A percentile compares a stretch with the other conserved stretches of the same genome.
These are phyloP conservation scores for Ictalurus punctatus DNA, from an alignment of 2,113 vertebrate species.

Conservation along the genomic window DNA sequence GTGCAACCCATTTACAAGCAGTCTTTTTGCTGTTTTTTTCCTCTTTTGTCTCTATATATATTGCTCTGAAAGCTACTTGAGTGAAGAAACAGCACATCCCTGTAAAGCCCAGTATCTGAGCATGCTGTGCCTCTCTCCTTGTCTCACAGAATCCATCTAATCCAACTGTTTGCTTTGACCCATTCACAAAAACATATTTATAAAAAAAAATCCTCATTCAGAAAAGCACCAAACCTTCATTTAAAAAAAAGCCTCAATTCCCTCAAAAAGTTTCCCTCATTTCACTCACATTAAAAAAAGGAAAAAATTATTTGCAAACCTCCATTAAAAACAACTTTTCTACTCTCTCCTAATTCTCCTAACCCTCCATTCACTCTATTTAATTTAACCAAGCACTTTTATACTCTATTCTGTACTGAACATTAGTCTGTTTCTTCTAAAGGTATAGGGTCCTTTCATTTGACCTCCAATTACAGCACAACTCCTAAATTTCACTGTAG, in stretches of 20 bases:
- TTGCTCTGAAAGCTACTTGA: constrained; percentile 41
- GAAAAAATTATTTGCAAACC: not conserved
- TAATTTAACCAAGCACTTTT: constrained; percentile 11
- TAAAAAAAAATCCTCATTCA: constrained; percentile 3
- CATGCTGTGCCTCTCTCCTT: constrained; percentile 12
- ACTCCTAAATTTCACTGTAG: not conserved
- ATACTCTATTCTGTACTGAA: not conserved
- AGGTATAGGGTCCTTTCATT: not conserved
- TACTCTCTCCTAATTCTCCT: not conserved
- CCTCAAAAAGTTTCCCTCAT: not conserved
- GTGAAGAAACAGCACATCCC: constrained; percentile 41
- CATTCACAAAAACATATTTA: constrained; percentile 30
- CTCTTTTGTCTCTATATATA: constrained; percentile 14
- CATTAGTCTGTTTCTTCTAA: not conserved
- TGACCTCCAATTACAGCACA: not conserved
- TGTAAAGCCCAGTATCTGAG: constrained; percentile 17
- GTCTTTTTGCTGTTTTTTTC: constrained; percentile 10
- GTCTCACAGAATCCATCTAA: constrained; percentile 25
- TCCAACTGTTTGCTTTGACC: constrained; percentile 16
- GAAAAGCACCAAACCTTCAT: constrained; percentile 16
- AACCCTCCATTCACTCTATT: not conserved
- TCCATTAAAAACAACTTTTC: constrained; percentile 12
- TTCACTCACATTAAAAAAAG: not conserved
- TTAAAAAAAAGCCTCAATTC: not conserved
- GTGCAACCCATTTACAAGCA: constrained; percentile 37